phyloP scores from a whole-genome alignment of 1,140 invertebrate genomes.

The Magallana ariakensis region DNA sequence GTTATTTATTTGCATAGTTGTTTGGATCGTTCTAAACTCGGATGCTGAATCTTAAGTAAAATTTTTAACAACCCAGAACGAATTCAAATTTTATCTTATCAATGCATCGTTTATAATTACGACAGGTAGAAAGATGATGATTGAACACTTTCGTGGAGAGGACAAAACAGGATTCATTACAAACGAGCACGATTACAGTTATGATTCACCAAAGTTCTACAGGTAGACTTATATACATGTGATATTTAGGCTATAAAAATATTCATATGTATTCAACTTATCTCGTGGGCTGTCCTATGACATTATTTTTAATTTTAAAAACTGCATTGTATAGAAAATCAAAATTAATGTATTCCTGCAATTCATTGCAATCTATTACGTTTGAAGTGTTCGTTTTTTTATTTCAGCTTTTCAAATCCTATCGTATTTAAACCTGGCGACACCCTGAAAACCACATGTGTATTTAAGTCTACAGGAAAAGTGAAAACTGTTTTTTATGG shows the following conservation, averaged over 20 bases:
- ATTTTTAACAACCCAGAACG: too few species aligned
- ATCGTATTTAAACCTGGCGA: conserved; percentile 54
- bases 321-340: too few species aligned
- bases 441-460: conserved; percentile 58
- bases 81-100: neutral
- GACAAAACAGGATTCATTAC: conserved; percentile 47
- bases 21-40: too few species aligned
- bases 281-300: too few species aligned
- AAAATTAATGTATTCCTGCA: too few species aligned
- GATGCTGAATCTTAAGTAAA: too few species aligned
- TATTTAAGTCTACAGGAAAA: conserved; percentile 55
- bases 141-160: conserved; percentile 56
- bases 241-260: too few species aligned
- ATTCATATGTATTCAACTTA: too few species aligned
- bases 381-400: neutral
- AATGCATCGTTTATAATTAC: neutral
- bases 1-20: too few species aligned
- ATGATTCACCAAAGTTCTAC: conserved; percentile 46
- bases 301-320: too few species aligned
- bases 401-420: neutral
- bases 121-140: conserved; percentile 58
- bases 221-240: conserved; percentile 38
- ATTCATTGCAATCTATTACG: too few species aligned
- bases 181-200: conserved; percentile 51
- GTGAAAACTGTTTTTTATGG: conserved; percentile 59